Evolutionary conservation across 2,113 vertebrate species (phyloP).

Genomic region (Cettia cetti): DNA sequence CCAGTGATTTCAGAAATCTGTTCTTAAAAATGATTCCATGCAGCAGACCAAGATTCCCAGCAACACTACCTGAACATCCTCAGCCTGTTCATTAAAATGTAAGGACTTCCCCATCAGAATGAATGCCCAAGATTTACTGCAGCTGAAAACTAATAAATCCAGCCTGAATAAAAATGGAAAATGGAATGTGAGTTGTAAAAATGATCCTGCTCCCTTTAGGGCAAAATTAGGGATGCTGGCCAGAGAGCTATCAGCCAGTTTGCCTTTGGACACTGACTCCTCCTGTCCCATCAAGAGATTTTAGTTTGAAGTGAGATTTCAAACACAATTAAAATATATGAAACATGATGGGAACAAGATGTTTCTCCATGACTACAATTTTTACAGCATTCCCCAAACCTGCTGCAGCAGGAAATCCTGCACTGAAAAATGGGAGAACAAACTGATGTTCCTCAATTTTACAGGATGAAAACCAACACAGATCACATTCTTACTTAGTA

Average conservation of each 20-base stretch:
- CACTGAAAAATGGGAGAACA: neutral
- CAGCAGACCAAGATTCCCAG: neutral
- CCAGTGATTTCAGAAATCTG: neutral
- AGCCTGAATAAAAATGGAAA: neutral
- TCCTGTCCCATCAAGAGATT: neutral
- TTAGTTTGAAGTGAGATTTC: neutral
- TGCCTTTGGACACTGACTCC: neutral
- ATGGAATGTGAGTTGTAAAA: neutral
- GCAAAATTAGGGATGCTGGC: neutral
- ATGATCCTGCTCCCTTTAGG: neutral
- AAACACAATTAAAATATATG: neutral
- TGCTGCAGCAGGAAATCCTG: neutral
- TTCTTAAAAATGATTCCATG: neutral
- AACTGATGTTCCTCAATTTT: neutral
- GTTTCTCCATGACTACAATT: neutral
- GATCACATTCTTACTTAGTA: neutral
- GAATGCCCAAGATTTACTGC: neutral
- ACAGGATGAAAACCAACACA: neutral
- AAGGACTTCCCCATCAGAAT: neutral
- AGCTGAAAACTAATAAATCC: neutral
- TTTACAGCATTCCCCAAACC: neutral
- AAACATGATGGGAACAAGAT: neutral
- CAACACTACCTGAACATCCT: neutral
- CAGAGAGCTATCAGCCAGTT: neutral
- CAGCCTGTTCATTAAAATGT: neutral